Percentiles rank a stretch among this genome's conserved stretches.
Conservation (phyloP, 2,888 invertebrate genomes). For the Syritta pipiens region DNA sequence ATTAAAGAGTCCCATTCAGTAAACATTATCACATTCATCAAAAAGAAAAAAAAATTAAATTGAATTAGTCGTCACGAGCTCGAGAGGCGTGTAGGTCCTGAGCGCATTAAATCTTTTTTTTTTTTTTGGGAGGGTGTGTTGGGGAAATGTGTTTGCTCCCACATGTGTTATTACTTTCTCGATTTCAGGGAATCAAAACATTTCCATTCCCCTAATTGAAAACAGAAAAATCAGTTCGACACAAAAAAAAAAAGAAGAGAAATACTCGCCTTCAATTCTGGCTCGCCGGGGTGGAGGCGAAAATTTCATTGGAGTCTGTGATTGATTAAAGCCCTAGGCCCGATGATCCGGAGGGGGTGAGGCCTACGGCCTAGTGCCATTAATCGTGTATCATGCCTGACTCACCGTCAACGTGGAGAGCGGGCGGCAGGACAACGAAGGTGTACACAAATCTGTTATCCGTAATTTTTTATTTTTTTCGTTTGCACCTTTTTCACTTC, state of each 20-base stretch:
- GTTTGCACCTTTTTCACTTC: background rate
- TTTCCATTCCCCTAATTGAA: slow-evolving; percentile 50
- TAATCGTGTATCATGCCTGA: slow-evolving; percentile 31
- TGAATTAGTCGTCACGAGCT: slow-evolving; percentile 29
- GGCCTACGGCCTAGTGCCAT: slow-evolving; percentile 18
- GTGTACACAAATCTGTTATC: background rate
- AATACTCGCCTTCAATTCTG: slow-evolving; percentile 10
- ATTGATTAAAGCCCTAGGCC: slow-evolving; percentile 39
- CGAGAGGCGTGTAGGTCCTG: too few species aligned
- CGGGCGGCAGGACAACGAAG: background rate
- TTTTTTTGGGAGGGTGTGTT: too few species aligned
- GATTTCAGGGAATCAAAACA: slow-evolving; percentile 36
- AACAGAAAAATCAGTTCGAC: too few species aligned
- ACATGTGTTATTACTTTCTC: slow-evolving; percentile 32
- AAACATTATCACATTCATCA: slow-evolving; percentile 27
- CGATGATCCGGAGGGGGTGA: background rate
- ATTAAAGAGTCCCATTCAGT: slow-evolving; percentile 10
- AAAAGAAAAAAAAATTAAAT: slow-evolving; percentile 9
- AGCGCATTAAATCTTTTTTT: too few species aligned
- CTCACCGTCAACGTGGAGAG: background rate
- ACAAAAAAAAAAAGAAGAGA: background rate
- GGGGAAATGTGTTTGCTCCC: background rate
- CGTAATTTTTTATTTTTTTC: background rate
- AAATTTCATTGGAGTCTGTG: slow-evolving; percentile 19
- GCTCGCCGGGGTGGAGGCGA: background rate